These are phyloP conservation scores for Hypomecis atomaria DNA, from an alignment of 2,888 invertebrate species.

Conservation along the genomic window DNA sequence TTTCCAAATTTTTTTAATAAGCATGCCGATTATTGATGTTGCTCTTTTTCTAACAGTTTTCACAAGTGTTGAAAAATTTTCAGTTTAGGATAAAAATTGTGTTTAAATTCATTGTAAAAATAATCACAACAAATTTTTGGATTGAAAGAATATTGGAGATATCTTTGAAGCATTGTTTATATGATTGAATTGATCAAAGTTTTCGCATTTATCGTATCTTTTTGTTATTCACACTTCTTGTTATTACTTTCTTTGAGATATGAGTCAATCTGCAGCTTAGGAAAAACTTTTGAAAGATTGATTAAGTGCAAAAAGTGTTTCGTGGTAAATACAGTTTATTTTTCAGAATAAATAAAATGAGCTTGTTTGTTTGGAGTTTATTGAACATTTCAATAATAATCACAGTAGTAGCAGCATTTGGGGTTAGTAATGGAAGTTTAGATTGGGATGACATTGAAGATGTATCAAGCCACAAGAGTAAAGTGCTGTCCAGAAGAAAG, in stretches of 20 bases:
- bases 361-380: not conserved
- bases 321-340: not conserved
- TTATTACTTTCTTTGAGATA: slow-evolving; percentile 12
- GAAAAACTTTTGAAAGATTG: slow-evolving; percentile 1
- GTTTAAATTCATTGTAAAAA: too few species aligned
- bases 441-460: slow-evolving; percentile 8
- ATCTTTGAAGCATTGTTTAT: not conserved
- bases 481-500: slow-evolving; percentile 77
- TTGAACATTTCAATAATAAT: not conserved
- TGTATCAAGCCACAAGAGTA: slow-evolving; percentile 21
- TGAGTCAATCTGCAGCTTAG: slow-evolving; percentile 4
- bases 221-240: not conserved
- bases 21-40: too few species aligned
- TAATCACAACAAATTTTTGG: too few species aligned
- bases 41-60: too few species aligned
- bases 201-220: slow-evolving; percentile 1
- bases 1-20: too few species aligned
- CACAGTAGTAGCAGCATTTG: not conserved
- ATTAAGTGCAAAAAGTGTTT: not conserved
- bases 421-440: slow-evolving; percentile 9
- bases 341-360: slow-evolving; percentile 19
- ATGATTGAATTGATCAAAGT: slow-evolving; percentile 13
- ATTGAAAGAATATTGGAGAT: not conserved
- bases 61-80: too few species aligned
- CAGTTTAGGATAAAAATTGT: too few species aligned